A percentile compares a stretch with the other conserved stretches of the same genome.
Conservation (phyloP, 2,888 invertebrate genomes). For the Chymomyza fuscimana region DNA sequence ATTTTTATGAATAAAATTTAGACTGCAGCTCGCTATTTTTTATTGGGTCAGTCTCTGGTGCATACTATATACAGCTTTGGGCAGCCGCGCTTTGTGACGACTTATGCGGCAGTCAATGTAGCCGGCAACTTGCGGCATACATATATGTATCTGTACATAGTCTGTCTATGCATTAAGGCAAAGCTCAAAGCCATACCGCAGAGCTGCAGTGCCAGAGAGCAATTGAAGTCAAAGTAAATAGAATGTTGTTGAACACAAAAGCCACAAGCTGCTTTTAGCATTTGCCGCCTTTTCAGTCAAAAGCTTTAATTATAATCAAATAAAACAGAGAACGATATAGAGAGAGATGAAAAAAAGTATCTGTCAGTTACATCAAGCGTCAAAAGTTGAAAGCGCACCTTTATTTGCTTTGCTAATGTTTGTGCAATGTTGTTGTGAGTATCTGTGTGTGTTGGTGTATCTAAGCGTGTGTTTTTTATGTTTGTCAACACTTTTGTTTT, state of each 20-base stretch:
- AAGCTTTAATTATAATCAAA: slow-evolving; percentile 71
- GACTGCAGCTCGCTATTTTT: too few species aligned
- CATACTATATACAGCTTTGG: too few species aligned
- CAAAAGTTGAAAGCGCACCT: slow-evolving; percentile 38
- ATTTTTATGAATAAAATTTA: too few species aligned
- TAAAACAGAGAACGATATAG: slow-evolving; percentile 30
- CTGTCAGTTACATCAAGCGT: not conserved
- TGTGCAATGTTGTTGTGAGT: slow-evolving; percentile 1
- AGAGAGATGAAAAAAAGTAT: slow-evolving; percentile 6
- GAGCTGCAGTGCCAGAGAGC: not conserved
- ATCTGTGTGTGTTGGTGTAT: slow-evolving; percentile 3
- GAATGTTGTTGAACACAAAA: not conserved
- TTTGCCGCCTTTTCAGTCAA: slow-evolving; percentile 12
- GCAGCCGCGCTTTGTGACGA: too few species aligned
- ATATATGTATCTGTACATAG: not conserved
- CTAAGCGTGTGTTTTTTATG: slow-evolving; percentile 3
- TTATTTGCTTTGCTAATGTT: slow-evolving; percentile 34
- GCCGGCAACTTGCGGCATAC: not conserved
- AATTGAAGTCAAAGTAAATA: slow-evolving; percentile 3
- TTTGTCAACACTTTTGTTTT: slow-evolving; percentile 45
- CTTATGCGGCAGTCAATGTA: too few species aligned
- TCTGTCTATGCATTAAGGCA: not conserved
- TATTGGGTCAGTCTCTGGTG: too few species aligned
- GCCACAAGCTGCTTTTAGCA: slow-evolving; percentile 7
- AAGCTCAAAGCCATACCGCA: not conserved